Base-by-base conservation (phyloP, 2,113 vertebrate genomes). In the Pelvicachromis taeniatus region DNA sequence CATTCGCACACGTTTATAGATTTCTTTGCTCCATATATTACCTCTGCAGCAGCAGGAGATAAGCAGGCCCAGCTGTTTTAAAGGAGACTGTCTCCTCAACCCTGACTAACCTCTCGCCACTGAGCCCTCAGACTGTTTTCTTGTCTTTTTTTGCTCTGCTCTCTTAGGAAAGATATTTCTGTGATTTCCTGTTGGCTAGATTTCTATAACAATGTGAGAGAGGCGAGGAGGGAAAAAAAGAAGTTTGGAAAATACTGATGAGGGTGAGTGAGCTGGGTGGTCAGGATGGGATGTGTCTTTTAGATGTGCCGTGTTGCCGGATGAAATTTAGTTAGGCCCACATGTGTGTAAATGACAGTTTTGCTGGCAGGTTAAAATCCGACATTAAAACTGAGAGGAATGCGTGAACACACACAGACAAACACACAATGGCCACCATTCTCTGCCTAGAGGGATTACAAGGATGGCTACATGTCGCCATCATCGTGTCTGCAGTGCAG, bases 401-500 rank as follows among this genome's bases (percentile, higher is more conserved):
- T 88, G 85, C 10, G 6, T 38, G 45, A 50, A 75, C 63, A 78
- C 38, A 70, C 70, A 77, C 82, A 88, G 11, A 65, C 53, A 59
- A 21, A 61, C 14, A 88, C 65, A 93, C 93, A 94, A 91, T 94
- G 88, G 81, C 80, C 63, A 85, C 82, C 87, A 93, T 94, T 93
- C 54, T 78, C 54, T 65, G 77, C 85, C 88, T 59, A 9, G 80
- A 85, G 90, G 91, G 95, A 94, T 95, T 95, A 94, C n/a, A 87
- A 80, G 83, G 82, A 91, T 87, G 91, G 84, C 81, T 92, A 85
- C 87, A n/a, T 93, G 94, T 93, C 88, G 89, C 92, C 92, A 88
- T 83, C 85, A 68, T 90, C 88, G 85, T 91, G 93, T 94, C 93
- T 95, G 90, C 85, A 75, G 80, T 82, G 91, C 95, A 95, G 95